These are phyloP conservation scores for Onychomys torridus DNA, from an alignment of 2,797 vertebrate genomes.

Conservation along the genomic window DNA sequence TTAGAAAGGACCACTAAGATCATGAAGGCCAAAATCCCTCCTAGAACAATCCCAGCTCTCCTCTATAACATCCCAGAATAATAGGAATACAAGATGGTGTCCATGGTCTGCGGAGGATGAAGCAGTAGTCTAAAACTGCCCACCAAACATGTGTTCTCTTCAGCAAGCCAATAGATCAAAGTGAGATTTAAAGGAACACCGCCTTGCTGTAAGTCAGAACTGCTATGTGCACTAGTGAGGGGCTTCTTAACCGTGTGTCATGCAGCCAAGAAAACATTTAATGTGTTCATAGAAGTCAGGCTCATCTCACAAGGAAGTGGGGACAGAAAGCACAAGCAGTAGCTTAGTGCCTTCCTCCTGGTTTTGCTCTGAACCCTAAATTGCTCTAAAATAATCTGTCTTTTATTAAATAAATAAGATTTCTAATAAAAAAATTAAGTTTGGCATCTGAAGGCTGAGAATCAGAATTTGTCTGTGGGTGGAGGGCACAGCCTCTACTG, in stretches of 20 bases:
- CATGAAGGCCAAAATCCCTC: background rate
- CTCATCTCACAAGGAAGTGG: background rate
- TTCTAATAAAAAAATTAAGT: constrained; percentile 12
- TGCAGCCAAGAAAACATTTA: constrained; percentile 17
- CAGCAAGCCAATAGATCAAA: background rate
- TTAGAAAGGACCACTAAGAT: constrained; percentile 10
- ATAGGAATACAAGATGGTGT: background rate
- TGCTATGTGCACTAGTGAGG: background rate
- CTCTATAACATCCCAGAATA: background rate
- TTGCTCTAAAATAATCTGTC: background rate
- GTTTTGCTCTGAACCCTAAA: background rate
- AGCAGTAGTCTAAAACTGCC: background rate
- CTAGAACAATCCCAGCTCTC: background rate
- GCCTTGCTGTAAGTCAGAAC: background rate
- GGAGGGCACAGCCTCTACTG: constrained; percentile 10
- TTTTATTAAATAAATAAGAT: background rate
- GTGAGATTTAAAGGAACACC: background rate
- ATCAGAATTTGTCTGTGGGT: constrained; percentile 47
- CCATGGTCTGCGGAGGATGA: background rate
- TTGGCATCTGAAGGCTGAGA: constrained; percentile 47
- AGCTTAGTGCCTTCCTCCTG: background rate
- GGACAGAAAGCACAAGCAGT: too few relatives aligned
- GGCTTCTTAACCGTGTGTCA: constrained; percentile 27
- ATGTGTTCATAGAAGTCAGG: constrained; percentile 30
- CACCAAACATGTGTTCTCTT: background rate